Conservation (phyloP, 2,888 invertebrate species). For the Serrognathus titanus region DNA sequence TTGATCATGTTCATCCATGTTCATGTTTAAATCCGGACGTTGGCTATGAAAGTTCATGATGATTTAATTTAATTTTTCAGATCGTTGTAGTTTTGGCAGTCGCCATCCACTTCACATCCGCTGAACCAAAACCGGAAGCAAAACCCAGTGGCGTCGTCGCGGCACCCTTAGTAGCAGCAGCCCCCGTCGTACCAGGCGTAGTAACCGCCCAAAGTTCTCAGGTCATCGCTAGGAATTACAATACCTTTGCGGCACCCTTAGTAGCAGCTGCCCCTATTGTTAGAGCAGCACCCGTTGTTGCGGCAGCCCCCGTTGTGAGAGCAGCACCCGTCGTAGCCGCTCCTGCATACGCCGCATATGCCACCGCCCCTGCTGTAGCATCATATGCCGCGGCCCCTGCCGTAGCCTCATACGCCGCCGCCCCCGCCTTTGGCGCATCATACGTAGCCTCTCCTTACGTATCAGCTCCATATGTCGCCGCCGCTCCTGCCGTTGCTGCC, state of each 20-base stretch:
- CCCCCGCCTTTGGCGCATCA: conserved; percentile 34
- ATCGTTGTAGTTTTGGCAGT: conserved; percentile 22
- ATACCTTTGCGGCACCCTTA: conserved; percentile 53
- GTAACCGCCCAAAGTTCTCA: conserved; percentile 67
- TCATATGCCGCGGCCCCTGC: conserved; percentile 32
- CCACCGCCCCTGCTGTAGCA: conserved; percentile 46
- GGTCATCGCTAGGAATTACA: conserved; percentile 61
- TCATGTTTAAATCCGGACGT: too few species aligned
- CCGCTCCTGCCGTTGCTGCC: conserved; percentile 33
- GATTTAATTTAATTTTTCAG: too few species aligned
- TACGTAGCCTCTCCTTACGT: conserved; percentile 41
- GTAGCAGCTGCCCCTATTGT: conserved; percentile 27
- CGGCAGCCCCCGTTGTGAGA: conserved; percentile 41
- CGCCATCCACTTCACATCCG: conserved; percentile 30
- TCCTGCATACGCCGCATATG: conserved; percentile 20
- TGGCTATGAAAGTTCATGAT: too few species aligned
- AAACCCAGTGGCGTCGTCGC: conserved; percentile 41
- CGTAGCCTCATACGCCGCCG: conserved; percentile 22
- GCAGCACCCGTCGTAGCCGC: conserved; percentile 41
- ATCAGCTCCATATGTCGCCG: conserved; percentile 38
- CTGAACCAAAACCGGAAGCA: conserved; percentile 33
- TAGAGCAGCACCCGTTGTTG: conserved; percentile 40
- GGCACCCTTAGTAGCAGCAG: conserved; percentile 33
- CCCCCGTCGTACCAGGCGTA: conserved; percentile 40
- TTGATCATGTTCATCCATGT: too few species aligned